Conservation (phyloP, 1,140 invertebrate genomes). For the Planococcus citri region DNA sequence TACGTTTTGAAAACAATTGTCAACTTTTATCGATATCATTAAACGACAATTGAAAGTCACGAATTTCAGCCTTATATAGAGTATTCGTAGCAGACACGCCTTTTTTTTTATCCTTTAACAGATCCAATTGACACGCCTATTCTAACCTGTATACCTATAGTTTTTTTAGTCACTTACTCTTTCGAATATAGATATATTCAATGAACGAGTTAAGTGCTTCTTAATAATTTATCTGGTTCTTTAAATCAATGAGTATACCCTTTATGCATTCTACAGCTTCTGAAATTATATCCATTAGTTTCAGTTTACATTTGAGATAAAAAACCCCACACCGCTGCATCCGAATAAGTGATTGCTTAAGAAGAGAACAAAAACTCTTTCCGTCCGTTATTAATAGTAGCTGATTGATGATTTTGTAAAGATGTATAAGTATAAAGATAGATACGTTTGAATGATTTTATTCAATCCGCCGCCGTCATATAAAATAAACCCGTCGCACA, state of each 20-base stretch:
- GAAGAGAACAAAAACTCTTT: conserved; percentile 1
- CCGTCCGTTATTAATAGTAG: conserved; percentile 9
- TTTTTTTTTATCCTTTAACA: conserved; percentile 12
- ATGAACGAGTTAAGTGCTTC: conserved; percentile 19
- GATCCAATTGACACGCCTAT: neutral
- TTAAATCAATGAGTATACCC: neutral
- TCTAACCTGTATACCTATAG: neutral
- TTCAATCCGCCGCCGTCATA: neutral
- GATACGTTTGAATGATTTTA: neutral
- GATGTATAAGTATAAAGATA: neutral
- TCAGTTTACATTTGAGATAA: conserved; percentile 11
- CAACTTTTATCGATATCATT: no score
- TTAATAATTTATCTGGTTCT: conserved; percentile 17
- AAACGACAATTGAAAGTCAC: neutral
- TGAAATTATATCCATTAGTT: conserved; percentile 19
- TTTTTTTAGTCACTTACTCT: neutral
- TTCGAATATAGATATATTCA: neutral
- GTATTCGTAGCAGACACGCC: neutral
- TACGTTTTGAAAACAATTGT: no score
- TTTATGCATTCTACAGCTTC: neutral
- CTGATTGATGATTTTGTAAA: conserved; percentile 14
- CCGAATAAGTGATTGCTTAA: neutral
- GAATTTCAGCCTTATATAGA: neutral
- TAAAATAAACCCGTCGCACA: neutral
- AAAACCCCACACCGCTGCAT: neutral